A percentile compares a stretch with the other conserved stretches of the same genome.
Evolutionary conservation across 2,888 invertebrate species (phyloP).

Genomic region (Harpalus rubripes): DNA sequence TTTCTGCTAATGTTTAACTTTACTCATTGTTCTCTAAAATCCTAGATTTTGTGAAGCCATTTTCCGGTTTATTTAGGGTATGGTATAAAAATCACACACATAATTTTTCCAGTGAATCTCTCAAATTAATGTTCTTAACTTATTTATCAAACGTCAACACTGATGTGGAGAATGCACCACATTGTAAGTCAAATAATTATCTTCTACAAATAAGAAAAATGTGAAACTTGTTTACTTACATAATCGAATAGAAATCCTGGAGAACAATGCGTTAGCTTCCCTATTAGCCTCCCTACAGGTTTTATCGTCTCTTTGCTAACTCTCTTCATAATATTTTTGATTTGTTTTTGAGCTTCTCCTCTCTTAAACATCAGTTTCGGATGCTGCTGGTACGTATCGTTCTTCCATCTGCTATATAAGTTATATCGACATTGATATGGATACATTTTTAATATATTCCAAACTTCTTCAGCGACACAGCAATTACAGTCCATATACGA

Average conservation of each 20-base stretch:
- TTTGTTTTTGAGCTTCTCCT: constrained; percentile 93
- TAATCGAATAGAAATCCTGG: constrained; percentile 98
- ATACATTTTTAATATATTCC: constrained; percentile 91
- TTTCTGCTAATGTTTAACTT: too few species aligned
- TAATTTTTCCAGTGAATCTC: too few species aligned
- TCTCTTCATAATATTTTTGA: constrained; percentile 97
- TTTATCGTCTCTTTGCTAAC: constrained; percentile 99
- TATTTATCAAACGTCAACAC: too few species aligned
- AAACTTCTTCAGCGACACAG: constrained; percentile 97
- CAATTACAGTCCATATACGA: constrained; percentile 96
- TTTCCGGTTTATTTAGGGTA: too few species aligned
- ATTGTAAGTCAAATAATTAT: too few species aligned
- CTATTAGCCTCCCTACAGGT: constrained; percentile 95
- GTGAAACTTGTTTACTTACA: constrained; percentile 74
- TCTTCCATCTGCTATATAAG: constrained; percentile 97
- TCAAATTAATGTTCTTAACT: too few species aligned
- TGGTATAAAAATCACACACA: too few species aligned
- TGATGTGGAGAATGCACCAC: too few species aligned
- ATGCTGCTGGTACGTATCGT: constrained; percentile 90
- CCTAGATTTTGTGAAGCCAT: too few species aligned
- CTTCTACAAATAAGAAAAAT: too few species aligned
- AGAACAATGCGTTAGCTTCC: constrained; percentile 97
- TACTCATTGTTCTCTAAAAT: too few species aligned
- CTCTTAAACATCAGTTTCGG: constrained; percentile 90
- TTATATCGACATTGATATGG: constrained; percentile 92